A percentile compares a stretch with the other conserved stretches of the same genome.
Conservation (phyloP, 2,113 vertebrate species). For the Muntiacus muntjak region DNA sequence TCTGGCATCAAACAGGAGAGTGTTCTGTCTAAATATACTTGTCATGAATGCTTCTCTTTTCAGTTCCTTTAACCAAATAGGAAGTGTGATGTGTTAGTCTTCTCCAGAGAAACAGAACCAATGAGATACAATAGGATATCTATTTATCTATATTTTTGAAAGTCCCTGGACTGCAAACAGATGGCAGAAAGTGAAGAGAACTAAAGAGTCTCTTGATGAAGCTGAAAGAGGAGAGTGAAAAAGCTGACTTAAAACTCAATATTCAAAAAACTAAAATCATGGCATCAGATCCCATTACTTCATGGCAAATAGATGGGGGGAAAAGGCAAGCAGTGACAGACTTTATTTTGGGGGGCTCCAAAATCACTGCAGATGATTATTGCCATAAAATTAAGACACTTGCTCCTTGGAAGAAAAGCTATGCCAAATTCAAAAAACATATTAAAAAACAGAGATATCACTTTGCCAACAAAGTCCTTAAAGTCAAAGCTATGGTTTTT, state of each 20-base stretch:
- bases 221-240: background rate
- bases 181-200: background rate
- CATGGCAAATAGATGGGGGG: background rate
- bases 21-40: accelerated
- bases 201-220: background rate
- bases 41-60: background rate
- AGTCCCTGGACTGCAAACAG: background rate
- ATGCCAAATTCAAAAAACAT: background rate
- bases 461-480: background rate
- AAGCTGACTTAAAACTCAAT: background rate
- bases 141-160: background rate
- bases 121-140: background rate
- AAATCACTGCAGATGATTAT: accelerated
- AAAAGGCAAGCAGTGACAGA: background rate
- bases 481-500: background rate
- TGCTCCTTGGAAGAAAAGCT: background rate
- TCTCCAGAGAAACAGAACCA: background rate
- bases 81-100: background rate
- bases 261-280: background rate
- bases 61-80: background rate
- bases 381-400: background rate
- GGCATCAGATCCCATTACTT: background rate
- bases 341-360: background rate
- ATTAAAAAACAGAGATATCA: background rate
- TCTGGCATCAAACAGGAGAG: background rate